Conservation (phyloP, 1,140 invertebrate genomes). For the Heliconius congener region DNA sequence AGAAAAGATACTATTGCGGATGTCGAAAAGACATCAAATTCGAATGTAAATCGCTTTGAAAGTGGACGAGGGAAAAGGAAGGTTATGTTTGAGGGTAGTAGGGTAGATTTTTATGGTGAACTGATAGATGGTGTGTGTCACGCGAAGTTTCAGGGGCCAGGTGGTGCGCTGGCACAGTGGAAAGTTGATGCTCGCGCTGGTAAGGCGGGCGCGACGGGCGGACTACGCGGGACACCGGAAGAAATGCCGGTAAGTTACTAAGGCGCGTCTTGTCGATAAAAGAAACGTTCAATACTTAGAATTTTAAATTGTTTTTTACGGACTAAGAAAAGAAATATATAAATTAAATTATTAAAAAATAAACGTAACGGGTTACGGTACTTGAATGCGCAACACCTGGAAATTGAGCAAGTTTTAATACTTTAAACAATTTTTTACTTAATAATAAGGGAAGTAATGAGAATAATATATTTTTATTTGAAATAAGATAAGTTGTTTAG, state of each 20-base stretch:
- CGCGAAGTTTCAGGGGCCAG: conserved; percentile 74
- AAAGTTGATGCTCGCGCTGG: conserved; percentile 60
- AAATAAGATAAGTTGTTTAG: background rate
- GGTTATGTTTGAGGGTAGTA: conserved; percentile 42
- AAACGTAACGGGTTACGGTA: too few relatives aligned
- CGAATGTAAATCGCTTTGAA: conserved; percentile 59
- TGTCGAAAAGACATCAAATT: conserved; percentile 75
- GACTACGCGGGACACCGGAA: conserved; percentile 60
- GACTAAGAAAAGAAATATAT: too few relatives aligned
- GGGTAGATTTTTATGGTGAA: conserved; percentile 45
- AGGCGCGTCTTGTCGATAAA: background rate
- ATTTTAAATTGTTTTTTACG: too few relatives aligned
- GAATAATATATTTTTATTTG: background rate
- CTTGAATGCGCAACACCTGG: too few relatives aligned
- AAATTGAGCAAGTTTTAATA: too few relatives aligned
- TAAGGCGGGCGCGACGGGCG: conserved; percentile 66
- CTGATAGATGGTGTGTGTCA: conserved; percentile 60
- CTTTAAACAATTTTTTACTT: too few relatives aligned
- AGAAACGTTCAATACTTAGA: background rate
- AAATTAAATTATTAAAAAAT: too few relatives aligned
- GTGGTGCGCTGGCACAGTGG: conserved; percentile 74
- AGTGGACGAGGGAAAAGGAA: conserved; percentile 41
- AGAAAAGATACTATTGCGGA: conserved; percentile 62
- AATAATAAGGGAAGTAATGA: background rate
- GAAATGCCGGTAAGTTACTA: conserved; percentile 69